Evolutionary conservation across 2,113 vertebrate genomes (phyloP), one percentile per base, ranked within the genome.

Genomic region (Pao palembangensis): DNA sequence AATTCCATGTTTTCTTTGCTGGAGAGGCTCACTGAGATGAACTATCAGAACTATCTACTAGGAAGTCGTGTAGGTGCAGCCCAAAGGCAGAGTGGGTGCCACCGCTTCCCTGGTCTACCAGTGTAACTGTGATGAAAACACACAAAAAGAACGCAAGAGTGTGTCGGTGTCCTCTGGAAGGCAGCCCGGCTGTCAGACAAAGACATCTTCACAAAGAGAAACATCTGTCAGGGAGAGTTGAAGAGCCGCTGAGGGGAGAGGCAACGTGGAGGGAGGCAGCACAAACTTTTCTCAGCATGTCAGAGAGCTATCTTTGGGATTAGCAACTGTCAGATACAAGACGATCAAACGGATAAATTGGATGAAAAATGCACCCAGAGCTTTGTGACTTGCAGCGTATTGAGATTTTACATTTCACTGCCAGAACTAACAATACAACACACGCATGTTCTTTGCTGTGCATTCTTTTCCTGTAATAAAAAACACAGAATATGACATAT

Each of bases 171-270:
- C 66, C 67, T 64, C 61, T 80, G 73, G 73, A 79, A 72, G 42
- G 23, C 48, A 66, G 53, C 50, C 58, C 55, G 14, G 58, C 23
- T 71, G 80, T 77, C 73, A 58, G 76, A 85, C 72, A 75, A 85
- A 85, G 77, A 75, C 69, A 11, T 66, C 52, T 61, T 59, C 60
- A 79, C 47, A 58, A 43, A 67, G 50, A 15, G 42, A 60, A 83
- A 86, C 83, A 86, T 87, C 72, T 83, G 75, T 58, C 34, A 38
- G 55, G 55, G 60, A 61, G 60, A 62, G 61, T 60, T 28, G 51
- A 47, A 49, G 61, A 67, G 53, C 63, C 60, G 8, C 71, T 23
- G 61, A 10, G 50, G 62, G 71, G 78, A 76, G 71, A 60, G 62
- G 58, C 51, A 58, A 64, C 49, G 48, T 65, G 67, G 44, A 53